Base-by-base conservation (phyloP, 2,888 invertebrate species). In the Acrocera orbiculus region DNA sequence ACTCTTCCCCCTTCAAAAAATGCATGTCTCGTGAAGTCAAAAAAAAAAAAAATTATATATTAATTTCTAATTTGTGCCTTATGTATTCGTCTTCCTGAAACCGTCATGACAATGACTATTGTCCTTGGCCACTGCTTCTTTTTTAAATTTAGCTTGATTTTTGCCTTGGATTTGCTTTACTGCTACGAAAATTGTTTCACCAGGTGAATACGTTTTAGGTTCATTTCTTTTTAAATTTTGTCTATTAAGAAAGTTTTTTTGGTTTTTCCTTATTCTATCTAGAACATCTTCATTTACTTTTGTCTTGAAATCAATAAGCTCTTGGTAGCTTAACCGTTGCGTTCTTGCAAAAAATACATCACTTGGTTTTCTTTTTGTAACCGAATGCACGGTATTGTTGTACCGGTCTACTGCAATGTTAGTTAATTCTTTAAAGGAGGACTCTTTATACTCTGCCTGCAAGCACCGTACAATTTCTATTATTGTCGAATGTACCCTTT, bases 401-500 rank as follows among this genome's bases (percentile, higher is more conserved):
- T 32, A 25, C 10, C 16, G n/a, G 9, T 25, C 25, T 11, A 32
- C 15, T 7, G 31, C 13, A 9, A 24, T 31, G 9, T 23, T 23
- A 10, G 16, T 24, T 9, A 31, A 6, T 15, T 32, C 25, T 25
- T 25, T 24, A 10, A 30, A n/a, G 8, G 16, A 24, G 3, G 33
- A 2, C n/a, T 32, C 26, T 13, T 8, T 13, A 14, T 16, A 11
- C 14, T 32, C 32, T 5, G 11, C 17, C 17, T 26, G 27, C 13
- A 32, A 14, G 16, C 36, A 36, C 11, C 36, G 15, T 16, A 22
- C 28, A 10, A 36, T 36, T 36, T 32, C 36, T 9, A 36, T 32
- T 9, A 32, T 29, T n/a, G 36, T 36, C 7, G 36, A 32, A 10
- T 36, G 29, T 13, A 32, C 36, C n/a, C 32, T 32, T 17, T 36